Evolutionary conservation across 2,888 invertebrate genomes (phyloP), one percentile per base, ranked within the genome.

Genomic region (Tanytarsus gracilentus): DNA sequence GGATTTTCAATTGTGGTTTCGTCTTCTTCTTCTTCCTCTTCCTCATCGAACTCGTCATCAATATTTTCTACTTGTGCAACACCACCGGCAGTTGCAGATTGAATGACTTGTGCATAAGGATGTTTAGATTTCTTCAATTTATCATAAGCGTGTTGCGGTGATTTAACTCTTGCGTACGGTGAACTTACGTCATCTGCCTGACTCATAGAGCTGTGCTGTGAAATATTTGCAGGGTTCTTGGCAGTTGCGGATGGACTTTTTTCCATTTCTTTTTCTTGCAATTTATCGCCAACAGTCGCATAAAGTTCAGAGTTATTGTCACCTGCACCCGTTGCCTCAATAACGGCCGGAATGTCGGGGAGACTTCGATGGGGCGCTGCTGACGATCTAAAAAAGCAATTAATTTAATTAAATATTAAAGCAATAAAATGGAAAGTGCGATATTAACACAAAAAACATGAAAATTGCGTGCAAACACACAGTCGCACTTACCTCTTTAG

Each of bases 251-350:
- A 69, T 51, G 69, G 73, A 65, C 72, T 73, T 65, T 72, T 69
- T 61, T 68, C 68, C 55, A 68, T 68, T n/a, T 67, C 65, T 61
- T 70, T 68, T 30, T 69, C 69, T n/a, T 68, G 70, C 65, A 76
- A 71, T 70, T 79, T 77, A 65, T 80, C 80, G 53, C 83, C 84
- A 14, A 91, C 88, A 5, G 90, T 91, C 33, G 90, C 91, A 70
- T 91, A 91, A 63, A 90, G 78, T 69, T 90, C 91, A 0, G 89
- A 91, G 7, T 84, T 83, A 51, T 87, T 88, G 71, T 91, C 90
- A 3, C 84, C 83, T 63, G 76, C 75, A 66, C 79, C 79, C 63
- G 77, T 77, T 66, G 83, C 81, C 30, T 83, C 84, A 26, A 85
- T 81, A n/a, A n/a, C n/a, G n/a, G n/a, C n/a, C 7, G 90, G 87